phyloP scores from a whole-genome alignment of 2,888 invertebrate species.

The Bibio marci region DNA sequence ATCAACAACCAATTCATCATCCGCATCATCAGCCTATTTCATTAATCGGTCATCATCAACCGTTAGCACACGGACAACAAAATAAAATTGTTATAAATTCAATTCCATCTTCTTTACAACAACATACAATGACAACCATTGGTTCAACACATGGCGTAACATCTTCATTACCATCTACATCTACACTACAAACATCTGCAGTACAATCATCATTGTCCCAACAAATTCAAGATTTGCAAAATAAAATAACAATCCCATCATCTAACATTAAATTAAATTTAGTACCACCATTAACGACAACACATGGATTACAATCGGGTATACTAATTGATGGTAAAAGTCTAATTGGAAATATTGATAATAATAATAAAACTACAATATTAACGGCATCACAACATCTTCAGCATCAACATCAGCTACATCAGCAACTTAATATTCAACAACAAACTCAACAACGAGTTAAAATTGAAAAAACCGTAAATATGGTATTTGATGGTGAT shows the following conservation, averaged over 20 bases:
- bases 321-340: slow-evolving; percentile 13
- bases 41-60: slow-evolving; percentile 4
- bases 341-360: slow-evolving; percentile 9
- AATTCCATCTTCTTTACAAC: neutral
- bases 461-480: slow-evolving; percentile 12
- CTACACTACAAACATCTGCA: neutral
- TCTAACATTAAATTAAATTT: slow-evolving; percentile 27
- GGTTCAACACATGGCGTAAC: too few relatives aligned
- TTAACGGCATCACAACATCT: slow-evolving; percentile 4
- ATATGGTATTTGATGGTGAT: slow-evolving; percentile 12
- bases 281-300: slow-evolving; percentile 16
- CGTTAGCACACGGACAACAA: too few relatives aligned
- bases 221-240: slow-evolving; percentile 16
- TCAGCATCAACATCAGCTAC: slow-evolving; percentile 13
- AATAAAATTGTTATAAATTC: slow-evolving; percentile 4
- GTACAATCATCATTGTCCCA: neutral
- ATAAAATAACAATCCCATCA: slow-evolving; percentile 23
- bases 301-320: neutral
- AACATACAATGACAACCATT: too few relatives aligned
- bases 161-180: neutral
- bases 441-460: slow-evolving; percentile 9
- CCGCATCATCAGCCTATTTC: slow-evolving; percentile 4
- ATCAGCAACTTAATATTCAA: slow-evolving; percentile 12
- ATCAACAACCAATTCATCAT: neutral
- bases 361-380: slow-evolving; percentile 9